Conservation (phyloP, 53 echinoderm and acorn worm genomes). For the Temnopleurus reevesii region DNA sequence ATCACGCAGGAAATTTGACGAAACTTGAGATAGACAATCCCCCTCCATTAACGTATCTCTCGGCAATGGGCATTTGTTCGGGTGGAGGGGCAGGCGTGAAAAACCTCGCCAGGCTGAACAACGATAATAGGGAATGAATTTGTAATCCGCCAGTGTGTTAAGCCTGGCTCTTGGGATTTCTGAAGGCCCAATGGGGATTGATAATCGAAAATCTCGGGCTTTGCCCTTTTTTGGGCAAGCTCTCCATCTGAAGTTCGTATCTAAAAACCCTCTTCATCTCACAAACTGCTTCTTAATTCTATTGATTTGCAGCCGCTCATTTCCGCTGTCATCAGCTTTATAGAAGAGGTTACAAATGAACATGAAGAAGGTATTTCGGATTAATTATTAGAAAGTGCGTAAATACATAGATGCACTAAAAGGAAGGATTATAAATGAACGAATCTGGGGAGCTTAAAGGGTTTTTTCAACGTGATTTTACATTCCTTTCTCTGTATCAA, state of each 20-base stretch:
- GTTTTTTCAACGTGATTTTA: too few relatives aligned
- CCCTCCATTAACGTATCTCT: conserved; percentile 43
- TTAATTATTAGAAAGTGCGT: too few relatives aligned
- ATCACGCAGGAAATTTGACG: conserved; percentile 50
- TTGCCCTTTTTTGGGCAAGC: conserved; percentile 24
- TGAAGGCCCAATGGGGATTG: neutral
- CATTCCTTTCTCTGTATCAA: too few relatives aligned
- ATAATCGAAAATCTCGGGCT: conserved; percentile 22
- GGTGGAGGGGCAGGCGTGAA: conserved; percentile 18
- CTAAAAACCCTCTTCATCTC: neutral
- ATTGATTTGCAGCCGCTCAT: neutral
- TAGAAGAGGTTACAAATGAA: too few relatives aligned
- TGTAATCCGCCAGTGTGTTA: conserved; percentile 32
- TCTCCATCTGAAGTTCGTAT: neutral
- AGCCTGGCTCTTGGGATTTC: conserved; percentile 22
- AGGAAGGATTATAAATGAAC: too few relatives aligned
- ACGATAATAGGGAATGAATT: conserved; percentile 25
- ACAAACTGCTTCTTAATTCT: neutral
- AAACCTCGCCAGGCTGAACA: conserved; percentile 15
- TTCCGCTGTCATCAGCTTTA: too few relatives aligned
- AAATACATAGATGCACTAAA: too few relatives aligned
- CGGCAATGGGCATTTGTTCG: conserved; percentile 30
- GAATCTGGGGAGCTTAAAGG: too few relatives aligned
- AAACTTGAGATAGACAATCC: conserved; percentile 29
- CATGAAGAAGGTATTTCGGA: too few relatives aligned